Evolutionary conservation across 2,797 vertebrate genomes (phyloP).

Genomic region (Emys orbicularis): DNA sequence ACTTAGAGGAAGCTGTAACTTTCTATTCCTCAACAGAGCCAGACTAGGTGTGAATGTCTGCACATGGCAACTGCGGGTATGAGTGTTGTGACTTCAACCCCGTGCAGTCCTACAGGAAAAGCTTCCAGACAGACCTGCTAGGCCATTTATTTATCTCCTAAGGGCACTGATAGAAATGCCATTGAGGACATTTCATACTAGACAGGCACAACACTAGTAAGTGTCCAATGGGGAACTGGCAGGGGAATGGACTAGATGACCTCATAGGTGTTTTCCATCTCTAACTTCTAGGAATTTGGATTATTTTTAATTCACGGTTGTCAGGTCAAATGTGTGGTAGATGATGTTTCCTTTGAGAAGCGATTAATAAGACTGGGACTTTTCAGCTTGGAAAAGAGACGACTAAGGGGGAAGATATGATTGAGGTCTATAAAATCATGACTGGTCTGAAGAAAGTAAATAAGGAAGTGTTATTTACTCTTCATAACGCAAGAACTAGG

Average conservation of each 20-base stretch:
- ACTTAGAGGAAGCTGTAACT: background rate
- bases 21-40: background rate
- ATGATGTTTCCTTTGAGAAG: background rate
- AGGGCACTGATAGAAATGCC: background rate
- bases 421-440: too few relatives aligned
- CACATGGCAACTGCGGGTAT: background rate
- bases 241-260: rapidly evolving
- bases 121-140: background rate
- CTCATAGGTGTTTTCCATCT: background rate
- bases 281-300: background rate
- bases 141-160: background rate
- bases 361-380: too few relatives aligned
- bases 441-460: too few relatives aligned
- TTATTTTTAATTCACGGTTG: background rate
- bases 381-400: too few relatives aligned
- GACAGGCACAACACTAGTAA: rapidly evolving
- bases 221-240: rapidly evolving
- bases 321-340: slow-evolving; percentile 23
- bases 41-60: background rate
- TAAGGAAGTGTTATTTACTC: too few relatives aligned
- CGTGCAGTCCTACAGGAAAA: background rate
- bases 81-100: background rate
- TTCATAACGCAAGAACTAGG: too few relatives aligned
- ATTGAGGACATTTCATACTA: rapidly evolving
- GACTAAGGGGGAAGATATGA: too few relatives aligned